Conservation (phyloP, 2,888 invertebrate genomes). For the Pandemis cinnamomeana region DNA sequence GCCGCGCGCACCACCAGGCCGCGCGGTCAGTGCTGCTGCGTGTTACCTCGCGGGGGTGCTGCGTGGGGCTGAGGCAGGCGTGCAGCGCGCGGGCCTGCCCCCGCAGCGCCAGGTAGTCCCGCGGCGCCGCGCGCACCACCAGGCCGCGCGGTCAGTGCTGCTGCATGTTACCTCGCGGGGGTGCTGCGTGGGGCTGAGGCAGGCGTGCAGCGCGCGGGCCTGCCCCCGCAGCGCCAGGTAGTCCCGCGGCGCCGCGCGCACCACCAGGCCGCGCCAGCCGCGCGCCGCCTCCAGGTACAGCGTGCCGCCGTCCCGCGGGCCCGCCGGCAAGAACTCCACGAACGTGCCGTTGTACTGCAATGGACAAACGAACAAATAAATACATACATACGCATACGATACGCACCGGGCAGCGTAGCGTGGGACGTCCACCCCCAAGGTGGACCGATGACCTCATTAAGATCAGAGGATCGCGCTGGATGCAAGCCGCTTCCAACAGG, state of each 20-base stretch:
- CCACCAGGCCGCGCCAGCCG: conserved; percentile 90
- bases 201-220: conserved; percentile 88
- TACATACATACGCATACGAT: too few species aligned
- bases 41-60: too few species aligned
- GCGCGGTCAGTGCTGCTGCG: too few species aligned
- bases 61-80: too few species aligned
- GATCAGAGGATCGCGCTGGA: too few species aligned
- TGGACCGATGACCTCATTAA: too few species aligned
- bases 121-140: background rate
- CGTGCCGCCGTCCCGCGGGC: conserved; percentile 86
- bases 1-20: background rate
- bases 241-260: conserved; percentile 91
- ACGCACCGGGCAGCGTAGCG: too few species aligned
- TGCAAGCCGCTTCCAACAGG: too few species aligned
- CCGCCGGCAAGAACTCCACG: conserved; percentile 87
- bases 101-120: too few species aligned
- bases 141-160: background rate
- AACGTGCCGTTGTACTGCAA: conserved; percentile 88
- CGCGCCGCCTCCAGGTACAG: conserved; percentile 88
- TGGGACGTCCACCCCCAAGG: too few species aligned
- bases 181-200: conserved; percentile 90
- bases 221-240: conserved; percentile 86
- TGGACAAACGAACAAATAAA: background rate
- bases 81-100: too few species aligned
- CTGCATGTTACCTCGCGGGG: conserved; percentile 87